Base-by-base conservation (phyloP, 2,797 vertebrate species). In the Mallotus villosus region DNA sequence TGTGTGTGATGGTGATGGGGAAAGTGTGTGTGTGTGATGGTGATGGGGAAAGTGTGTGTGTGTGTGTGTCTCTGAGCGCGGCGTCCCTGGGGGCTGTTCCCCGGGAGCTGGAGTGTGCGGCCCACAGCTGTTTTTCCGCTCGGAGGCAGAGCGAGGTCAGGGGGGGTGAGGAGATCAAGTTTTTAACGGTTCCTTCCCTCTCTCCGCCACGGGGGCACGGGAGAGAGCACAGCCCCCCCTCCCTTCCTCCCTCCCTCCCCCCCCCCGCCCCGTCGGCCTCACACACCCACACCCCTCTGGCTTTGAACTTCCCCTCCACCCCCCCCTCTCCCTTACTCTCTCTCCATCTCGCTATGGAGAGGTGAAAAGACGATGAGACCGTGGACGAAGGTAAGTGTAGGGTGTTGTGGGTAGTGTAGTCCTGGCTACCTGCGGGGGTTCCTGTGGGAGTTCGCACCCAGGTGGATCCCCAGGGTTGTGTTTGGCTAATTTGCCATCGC, bases 81-180 rank as follows among this genome's bases (percentile, higher is more conserved):
- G 32, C 51, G 60, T 74, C 81, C 79, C 81, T 4, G 19, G 83
- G 76, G 84, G 81, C 75, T 1, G 41, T 57, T 80, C 74, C 72
- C 58, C 76, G 85, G 83, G 74, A 81, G 78, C 68, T 63, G 59
- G 53, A 74, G 84, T 84, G 83, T 72, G 79, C 68, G 60, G 80
- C 79, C 51, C 78, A 81, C 83, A 88, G 86, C 85, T 90, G 90
- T 78, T 90, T 90, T 91, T 85, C 84, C 68, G 32, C 82, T 90
- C 73, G 80, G 84, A 78, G 70, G 70, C 77, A 25, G 70, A 67
- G 77, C 72, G 79, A 84, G 87, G 85, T 86, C 70, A 79, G 67
- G 66, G 61, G 81, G 61, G 81, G 84, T 80, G 84, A 86, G 77
- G 74, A 75, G 78, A 84, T 81, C 75, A 78, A 79, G 85, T 86